These are phyloP conservation scores for Tylochromis polylepis DNA, from an alignment of 2,113 vertebrate genomes.

Conservation along the genomic window DNA sequence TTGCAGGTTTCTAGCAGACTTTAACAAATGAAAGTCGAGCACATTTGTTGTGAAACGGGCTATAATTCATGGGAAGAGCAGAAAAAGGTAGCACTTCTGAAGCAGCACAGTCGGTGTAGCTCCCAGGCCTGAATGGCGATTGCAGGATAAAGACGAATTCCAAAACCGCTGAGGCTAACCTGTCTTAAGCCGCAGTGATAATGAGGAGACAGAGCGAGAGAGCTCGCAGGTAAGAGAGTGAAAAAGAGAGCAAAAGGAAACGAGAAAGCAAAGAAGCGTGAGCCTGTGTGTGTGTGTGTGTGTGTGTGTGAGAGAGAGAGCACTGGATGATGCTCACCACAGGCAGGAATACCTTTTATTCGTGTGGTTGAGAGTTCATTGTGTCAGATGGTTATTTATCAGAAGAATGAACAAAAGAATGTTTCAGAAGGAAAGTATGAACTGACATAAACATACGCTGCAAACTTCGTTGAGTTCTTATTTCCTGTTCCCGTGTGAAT, in stretches of 20 bases:
- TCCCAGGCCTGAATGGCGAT: constrained; percentile 8
- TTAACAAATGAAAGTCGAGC: background rate
- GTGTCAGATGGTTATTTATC: background rate
- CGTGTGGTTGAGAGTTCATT: background rate
- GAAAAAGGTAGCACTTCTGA: background rate
- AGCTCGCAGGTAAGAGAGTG: background rate
- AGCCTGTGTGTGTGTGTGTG: background rate
- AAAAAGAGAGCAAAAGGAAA: background rate
- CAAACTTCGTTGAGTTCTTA: constrained; percentile 79
- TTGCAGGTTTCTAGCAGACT: background rate
- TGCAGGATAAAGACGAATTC: background rate
- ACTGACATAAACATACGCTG: constrained; percentile 76
- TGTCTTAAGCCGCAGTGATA: background rate
- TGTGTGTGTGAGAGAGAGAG: background rate
- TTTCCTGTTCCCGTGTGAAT: constrained; percentile 76
- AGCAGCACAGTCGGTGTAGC: background rate
- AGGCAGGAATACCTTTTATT: background rate
- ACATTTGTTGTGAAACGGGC: background rate
- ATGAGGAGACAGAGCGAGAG: constrained; percentile 1
- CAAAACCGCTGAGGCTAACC: constrained; percentile 16
- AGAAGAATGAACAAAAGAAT: background rate
- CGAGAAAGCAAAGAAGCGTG: background rate
- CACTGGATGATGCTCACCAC: background rate
- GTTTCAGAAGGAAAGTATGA: background rate
- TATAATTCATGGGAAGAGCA: background rate